Conservation (phyloP, 1,140 invertebrate genomes). For the Listronotus oregonensis region DNA sequence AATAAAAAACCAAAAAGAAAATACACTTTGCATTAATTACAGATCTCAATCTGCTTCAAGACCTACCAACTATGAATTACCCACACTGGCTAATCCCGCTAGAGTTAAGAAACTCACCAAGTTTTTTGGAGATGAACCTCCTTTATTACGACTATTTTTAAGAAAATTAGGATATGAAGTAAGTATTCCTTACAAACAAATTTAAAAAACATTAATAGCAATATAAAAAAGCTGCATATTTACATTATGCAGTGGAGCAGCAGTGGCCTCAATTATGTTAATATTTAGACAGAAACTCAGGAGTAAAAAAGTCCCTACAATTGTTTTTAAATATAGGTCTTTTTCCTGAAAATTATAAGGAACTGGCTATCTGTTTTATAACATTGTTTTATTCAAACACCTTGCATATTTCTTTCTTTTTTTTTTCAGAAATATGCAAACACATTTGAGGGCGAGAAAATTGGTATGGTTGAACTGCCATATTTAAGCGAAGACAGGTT, state of each 20-base stretch:
- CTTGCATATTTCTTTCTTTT: too few species aligned
- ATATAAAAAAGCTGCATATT: too few species aligned
- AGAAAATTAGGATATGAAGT: conserved; percentile 94
- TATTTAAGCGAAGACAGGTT: conserved; percentile 89
- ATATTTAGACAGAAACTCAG: too few species aligned
- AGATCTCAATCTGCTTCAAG: conserved; percentile 60
- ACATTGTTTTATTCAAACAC: too few species aligned
- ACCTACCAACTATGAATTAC: conserved; percentile 62
- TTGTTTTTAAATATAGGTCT: too few species aligned
- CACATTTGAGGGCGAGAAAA: conserved; percentile 84
- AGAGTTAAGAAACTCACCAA: conserved; percentile 83
- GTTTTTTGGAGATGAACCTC: conserved; percentile 93
- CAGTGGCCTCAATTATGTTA: too few species aligned
- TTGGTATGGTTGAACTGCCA: conserved; percentile 89
- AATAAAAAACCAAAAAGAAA: background rate
- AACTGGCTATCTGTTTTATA: too few species aligned
- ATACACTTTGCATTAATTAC: background rate
- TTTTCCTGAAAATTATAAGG: too few species aligned
- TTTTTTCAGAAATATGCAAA: conserved; percentile 82
- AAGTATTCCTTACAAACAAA: conserved; percentile 38
- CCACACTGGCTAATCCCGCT: conserved; percentile 78
- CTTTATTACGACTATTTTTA: conserved; percentile 85
- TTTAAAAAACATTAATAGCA: too few species aligned
- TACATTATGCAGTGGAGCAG: too few species aligned
- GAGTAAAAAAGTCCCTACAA: too few species aligned